Base-by-base conservation (phyloP, 2,113 vertebrate species). In the Oryzias javanicus region DNA sequence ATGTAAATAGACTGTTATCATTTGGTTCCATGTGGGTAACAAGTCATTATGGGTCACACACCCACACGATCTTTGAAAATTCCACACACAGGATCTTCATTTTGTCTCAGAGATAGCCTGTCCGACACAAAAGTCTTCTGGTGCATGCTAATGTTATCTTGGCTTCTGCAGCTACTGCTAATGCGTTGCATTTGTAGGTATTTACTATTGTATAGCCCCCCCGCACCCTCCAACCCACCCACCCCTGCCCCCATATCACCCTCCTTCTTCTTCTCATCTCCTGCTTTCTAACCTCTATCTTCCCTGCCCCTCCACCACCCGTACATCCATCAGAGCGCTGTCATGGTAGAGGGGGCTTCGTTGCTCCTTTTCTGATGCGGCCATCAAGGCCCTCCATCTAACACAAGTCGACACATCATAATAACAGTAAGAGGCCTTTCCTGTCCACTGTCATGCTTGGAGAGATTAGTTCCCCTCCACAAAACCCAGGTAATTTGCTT, bases 381-480 rank as follows among this genome's bases (percentile, higher is more conserved):
- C 81, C 91, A 87, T 92, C 90, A 91, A 80, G 85, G 79, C 89
- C 87, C 82, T 89, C 84, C 76, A 84, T 85, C 89, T 92, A 93
- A 92, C 89, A 74, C 80, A 69, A 91, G 89, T 83, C 84, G 90
- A 92, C 92, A 92, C 90, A 89, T 92, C 90, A 92, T 92, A 93
- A 93, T 93, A 92, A 91, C 89, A 90, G 89, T 91, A 91, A 92
- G 91, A 91, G 90, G 86, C 86, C 89, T 87, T 87, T 90, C 89
- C 90, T 91, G 89, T 92, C 91, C 89, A 79, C 84, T 91, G 91
- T 93, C 92, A 92, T 90, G 89, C 88, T 88, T 88, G 85, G 88
- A 89, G 81, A 92, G 90, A 93, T 92, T 93, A 92, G 90, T 93
- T 93, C 90, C 89, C 89, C 90, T 91, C 86, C 90, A 90, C 84